phyloP scores from a whole-genome alignment of 2,113 vertebrate species.

The Rhinolophus sinicus region DNA sequence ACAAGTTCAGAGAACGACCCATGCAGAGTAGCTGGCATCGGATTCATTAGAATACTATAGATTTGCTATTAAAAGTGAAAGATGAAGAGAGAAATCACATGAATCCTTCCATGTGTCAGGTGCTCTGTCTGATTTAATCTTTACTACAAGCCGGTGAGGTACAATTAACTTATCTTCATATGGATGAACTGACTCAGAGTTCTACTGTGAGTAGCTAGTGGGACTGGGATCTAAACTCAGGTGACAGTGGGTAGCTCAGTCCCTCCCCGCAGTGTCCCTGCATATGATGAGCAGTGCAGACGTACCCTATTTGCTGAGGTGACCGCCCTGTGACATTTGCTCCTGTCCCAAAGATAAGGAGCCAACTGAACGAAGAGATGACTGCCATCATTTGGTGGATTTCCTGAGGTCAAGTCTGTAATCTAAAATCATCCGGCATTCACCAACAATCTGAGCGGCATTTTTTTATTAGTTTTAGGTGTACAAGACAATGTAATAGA shows the following conservation, averaged over 20 bases:
- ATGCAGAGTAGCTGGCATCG: neutral
- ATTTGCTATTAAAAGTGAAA: neutral
- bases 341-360: neutral
- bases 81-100: neutral
- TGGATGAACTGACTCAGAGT: neutral
- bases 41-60: neutral
- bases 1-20: neutral
- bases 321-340: neutral
- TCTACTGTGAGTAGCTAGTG: neutral
- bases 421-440: neutral
- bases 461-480: neutral
- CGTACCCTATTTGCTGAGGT: no score
- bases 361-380: neutral
- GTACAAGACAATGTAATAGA: no score
- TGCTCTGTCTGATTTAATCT: neutral
- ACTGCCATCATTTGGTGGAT: neutral
- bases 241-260: neutral
- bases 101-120: neutral
- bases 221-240: neutral
- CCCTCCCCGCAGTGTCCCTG: fast-evolving
- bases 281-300: fast-evolving
- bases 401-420: neutral
- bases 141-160: neutral
- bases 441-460: neutral
- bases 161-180: neutral